These are phyloP conservation scores for Stegastes partitus DNA, from an alignment of 2,113 vertebrate species.

Conservation along the genomic window DNA sequence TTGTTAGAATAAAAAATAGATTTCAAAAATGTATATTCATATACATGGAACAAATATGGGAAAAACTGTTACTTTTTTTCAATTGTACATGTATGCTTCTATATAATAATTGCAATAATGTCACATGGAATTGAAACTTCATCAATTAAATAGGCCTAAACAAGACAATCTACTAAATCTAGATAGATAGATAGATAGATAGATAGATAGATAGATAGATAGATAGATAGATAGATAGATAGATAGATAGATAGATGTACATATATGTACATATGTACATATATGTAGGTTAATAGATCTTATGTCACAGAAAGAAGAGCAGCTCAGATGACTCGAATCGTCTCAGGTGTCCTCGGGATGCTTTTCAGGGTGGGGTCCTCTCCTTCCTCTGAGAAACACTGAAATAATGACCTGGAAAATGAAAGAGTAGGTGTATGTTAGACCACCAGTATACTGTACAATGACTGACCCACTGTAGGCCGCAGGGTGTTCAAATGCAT, in stretches of 20 bases:
- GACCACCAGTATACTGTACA: slow-evolving; percentile 40
- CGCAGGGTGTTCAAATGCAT: neutral
- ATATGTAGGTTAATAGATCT: slow-evolving; percentile 53
- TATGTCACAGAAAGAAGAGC: slow-evolving; percentile 62
- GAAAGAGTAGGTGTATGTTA: slow-evolving; percentile 31
- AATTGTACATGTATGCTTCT: too few relatives aligned
- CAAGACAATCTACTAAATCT: too few relatives aligned
- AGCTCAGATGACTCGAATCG: slow-evolving; percentile 52
- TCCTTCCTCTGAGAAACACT: slow-evolving; percentile 68
- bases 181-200: too few relatives aligned
- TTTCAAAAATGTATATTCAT: neutral
- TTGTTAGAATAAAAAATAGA: neutral
- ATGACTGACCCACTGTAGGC: slow-evolving; percentile 31
- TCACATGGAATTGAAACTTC: too few relatives aligned
- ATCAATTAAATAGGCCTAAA: too few relatives aligned
- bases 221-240: neutral
- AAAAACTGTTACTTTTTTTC: too few relatives aligned
- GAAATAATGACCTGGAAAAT: slow-evolving; percentile 65
- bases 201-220: too few relatives aligned
- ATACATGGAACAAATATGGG: too few relatives aligned
- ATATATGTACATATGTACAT: neutral
- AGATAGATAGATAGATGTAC: neutral
- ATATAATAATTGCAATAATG: too few relatives aligned
- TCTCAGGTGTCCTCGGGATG: slow-evolving; percentile 70
- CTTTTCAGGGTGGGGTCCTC: slow-evolving; percentile 73